A percentile compares a stretch with the other conserved stretches of the same genome.
Conservation (phyloP, 2,888 invertebrate species). For the Geotrupes spiniger region DNA sequence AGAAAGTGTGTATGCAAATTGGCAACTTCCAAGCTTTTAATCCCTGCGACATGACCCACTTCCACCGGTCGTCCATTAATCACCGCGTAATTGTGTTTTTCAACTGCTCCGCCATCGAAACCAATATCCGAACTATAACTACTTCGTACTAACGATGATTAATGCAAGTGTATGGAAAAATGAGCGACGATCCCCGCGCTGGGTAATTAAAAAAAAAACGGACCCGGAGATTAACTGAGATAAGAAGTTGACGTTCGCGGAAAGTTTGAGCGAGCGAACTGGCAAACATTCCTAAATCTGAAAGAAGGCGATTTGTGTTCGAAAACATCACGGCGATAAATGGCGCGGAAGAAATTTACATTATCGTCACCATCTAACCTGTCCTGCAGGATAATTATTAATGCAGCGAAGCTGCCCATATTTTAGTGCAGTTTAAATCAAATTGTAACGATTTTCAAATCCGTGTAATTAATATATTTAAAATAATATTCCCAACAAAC, state of each 20-base stretch:
- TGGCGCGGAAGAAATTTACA: conserved; percentile 28
- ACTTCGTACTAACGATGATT: conserved; percentile 1
- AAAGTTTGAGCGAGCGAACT: no score
- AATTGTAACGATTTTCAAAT: no score
- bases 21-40: conserved; percentile 1
- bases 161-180: not conserved
- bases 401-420: conserved; percentile 9
- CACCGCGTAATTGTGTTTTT: conserved; percentile 3
- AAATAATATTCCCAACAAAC: no score
- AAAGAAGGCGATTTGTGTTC: not conserved
- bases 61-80: not conserved
- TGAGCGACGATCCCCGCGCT: not conserved
- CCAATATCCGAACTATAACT: conserved; percentile 4
- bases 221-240: no score
- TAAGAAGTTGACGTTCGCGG: no score
- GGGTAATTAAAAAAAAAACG: no score
- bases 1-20: conserved; percentile 4
- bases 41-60: not conserved
- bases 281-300: not conserved
- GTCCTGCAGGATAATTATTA: conserved; percentile 23
- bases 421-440: no score
- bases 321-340: conserved; percentile 21
- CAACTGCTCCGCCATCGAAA: not conserved
- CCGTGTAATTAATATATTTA: no score
- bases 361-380: conserved; percentile 24